Base-by-base conservation (phyloP, 1,140 invertebrate species). In the Leptinotarsa defecta region DNA sequence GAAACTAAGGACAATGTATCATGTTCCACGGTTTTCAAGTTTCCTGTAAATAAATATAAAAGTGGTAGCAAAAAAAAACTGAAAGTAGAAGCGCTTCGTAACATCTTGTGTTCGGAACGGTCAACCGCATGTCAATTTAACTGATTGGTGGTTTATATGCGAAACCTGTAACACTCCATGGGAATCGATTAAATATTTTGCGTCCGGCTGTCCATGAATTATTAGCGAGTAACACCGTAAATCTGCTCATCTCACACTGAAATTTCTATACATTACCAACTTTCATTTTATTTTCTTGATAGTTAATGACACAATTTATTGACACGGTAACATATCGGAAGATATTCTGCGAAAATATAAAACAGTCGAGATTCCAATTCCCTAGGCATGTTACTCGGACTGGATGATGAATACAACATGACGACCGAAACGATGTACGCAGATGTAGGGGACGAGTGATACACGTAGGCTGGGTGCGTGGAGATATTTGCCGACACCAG, bases 341-440 rank as follows among this genome's bases (percentile, higher is more conserved):
- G 67, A 68, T 71, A 71, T 71, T 71, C 69, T 22, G 69, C 19
- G 69, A 71, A 71, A 71, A 71, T 71, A 71, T 71, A 71, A 71
- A 71, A 49, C 69, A 71, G 69, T 43, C 69, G 49, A 49, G 69
- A 71, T 71, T 71, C 69, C 69, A 71, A 71, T 71, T 71, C 69
- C 24, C 48, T 61, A 27, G 13, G 48, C 69, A 71, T 71, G 69
- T 71, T 22, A 20, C 48, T 17, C 22, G 69, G 69, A 71, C 69
- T 71, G 48, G 69, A 71, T 71, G 71, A 73, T 73, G 63, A 43
- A 73, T 73, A 73, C 63, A 34, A 73, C 61, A 63, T 73, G 71
- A 48, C 22, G 27, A 48, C 63, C 22, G 63, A 64, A 64, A 64
- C 71, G 71, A 65, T 73, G 71, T 73, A 43, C 63, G 15, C 57